Evolutionary conservation across 1,140 invertebrate species (phyloP).

Genomic region (Bombus waltoni): DNA sequence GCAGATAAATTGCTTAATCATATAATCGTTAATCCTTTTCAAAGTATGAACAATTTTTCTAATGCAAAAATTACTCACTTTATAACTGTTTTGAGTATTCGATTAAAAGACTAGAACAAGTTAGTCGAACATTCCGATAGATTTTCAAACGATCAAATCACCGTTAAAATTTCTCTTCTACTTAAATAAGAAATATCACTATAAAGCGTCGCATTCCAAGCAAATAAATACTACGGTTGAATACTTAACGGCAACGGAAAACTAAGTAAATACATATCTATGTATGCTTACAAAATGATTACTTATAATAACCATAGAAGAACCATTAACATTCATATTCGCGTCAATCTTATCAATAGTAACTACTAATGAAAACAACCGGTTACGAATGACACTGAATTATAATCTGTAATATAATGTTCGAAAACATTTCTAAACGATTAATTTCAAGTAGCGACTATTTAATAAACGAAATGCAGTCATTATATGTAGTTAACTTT

Average conservation of each 20-base stretch:
- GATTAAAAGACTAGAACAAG: not conserved
- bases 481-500: not conserved
- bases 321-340: not conserved
- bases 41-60: not conserved
- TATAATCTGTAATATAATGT: too few species aligned
- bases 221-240: not conserved
- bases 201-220: not conserved
- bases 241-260: too few species aligned
- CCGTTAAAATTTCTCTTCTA: not conserved
- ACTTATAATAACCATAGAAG: conserved; percentile 3
- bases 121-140: not conserved
- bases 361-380: conserved; percentile 1
- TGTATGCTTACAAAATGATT: not conserved
- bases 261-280: not conserved
- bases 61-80: not conserved
- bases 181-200: not conserved
- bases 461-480: not conserved
- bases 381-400: not conserved
- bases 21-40: not conserved
- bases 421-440: not conserved
- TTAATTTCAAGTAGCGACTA: not conserved
- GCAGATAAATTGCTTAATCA: not conserved
- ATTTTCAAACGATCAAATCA: not conserved
- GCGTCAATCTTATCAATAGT: not conserved
- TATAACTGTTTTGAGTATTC: not conserved